These are phyloP conservation scores for Phycodurus eques DNA, from an alignment of 2,113 vertebrate genomes.

Conservation along the genomic window DNA sequence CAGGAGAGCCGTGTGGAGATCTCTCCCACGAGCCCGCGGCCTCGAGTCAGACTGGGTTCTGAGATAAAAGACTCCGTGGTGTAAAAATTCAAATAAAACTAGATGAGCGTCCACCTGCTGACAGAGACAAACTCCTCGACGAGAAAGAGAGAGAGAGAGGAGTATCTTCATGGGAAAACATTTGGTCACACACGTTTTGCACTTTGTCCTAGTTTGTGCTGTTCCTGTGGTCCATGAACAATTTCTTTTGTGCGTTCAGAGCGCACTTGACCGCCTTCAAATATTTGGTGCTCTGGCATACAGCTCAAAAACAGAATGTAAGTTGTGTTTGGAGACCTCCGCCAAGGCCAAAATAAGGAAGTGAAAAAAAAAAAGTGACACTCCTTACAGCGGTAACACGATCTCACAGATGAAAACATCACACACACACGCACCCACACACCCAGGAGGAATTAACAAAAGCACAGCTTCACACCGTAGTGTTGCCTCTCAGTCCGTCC, in stretches of 20 bases:
- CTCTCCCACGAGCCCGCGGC: constrained; percentile 81
- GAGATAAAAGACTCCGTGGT: constrained; percentile 96
- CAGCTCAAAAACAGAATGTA: constrained; percentile 46
- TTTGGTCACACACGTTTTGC: constrained; percentile 66
- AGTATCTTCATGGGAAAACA: constrained; percentile 49
- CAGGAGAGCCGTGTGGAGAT: constrained; percentile 88
- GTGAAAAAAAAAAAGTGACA: neutral
- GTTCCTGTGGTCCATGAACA: constrained; percentile 54
- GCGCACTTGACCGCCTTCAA: constrained; percentile 50
- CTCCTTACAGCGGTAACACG: neutral
- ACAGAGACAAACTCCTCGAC: constrained; percentile 1
- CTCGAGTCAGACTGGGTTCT: constrained; percentile 89
- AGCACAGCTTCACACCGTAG: constrained; percentile 18
- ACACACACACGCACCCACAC: neutral
- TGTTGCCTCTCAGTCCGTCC: constrained; percentile 58
- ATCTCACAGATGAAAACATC: neutral
- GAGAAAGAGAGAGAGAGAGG: constrained; percentile 47
- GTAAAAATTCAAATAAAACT: constrained; percentile 62
- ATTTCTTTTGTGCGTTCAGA: constrained; percentile 46
- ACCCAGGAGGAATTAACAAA: constrained; percentile 5
- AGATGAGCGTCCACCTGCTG: no score
- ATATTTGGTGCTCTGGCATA: constrained; percentile 37
- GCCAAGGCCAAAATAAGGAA: neutral
- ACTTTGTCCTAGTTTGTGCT: constrained; percentile 56
- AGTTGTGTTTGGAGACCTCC: neutral